phyloP scores from a whole-genome alignment of 2,113 vertebrate genomes.

The cat (Felis catus) region F.catus_Fca126_mat1.0 CM031412.1:53153501-53154000 shows the following conservation, averaged over 20 bases:
- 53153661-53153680: not conserved
- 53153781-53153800: not conserved
- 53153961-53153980: no score
- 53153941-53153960: no score
- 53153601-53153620: not conserved
- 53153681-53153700: not conserved
- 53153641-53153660: not conserved
- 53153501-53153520: not conserved
- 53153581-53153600: not conserved
- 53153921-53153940: rapidly evolving
- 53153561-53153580: not conserved
- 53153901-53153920: no score
- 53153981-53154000: no score
- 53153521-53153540: not conserved
- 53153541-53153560: not conserved
- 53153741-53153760: not conserved
- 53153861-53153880: no score
- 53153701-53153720: not conserved
- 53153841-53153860: no score
- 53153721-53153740: not conserved
- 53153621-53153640: not conserved
- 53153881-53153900: no score
- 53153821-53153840: no score
- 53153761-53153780: not conserved
- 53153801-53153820: no score